These are phyloP conservation scores for Lasioglossum leucozonium DNA, from an alignment of 2,888 invertebrate species.

Conservation along the genomic window DNA sequence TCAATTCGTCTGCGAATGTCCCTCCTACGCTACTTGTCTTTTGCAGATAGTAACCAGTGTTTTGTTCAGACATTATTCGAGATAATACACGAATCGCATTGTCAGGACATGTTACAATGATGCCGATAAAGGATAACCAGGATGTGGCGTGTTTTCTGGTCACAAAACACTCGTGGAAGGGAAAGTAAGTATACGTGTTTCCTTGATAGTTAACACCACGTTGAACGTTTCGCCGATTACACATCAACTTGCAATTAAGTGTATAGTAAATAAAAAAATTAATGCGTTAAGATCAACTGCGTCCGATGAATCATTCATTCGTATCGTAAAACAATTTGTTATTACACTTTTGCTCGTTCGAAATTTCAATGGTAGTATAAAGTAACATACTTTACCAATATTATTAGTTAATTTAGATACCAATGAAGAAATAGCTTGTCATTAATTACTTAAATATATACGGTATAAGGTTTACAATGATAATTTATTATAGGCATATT, in stretches of 20 bases:
- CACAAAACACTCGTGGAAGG: conserved; percentile 99
- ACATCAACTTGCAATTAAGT: not conserved
- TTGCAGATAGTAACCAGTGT: conserved; percentile 67
- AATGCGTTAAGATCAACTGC: not conserved
- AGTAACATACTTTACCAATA: conserved; percentile 10
- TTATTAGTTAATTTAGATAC: not conserved
- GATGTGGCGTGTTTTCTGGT: conserved; percentile 99
- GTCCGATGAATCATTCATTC: not conserved
- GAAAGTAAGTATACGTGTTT: conserved; percentile 89
- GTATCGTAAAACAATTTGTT: conserved; percentile 1
- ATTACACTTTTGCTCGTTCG: not conserved
- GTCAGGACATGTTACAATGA: conserved; percentile 89
- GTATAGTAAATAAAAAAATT: not conserved
- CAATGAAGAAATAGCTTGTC: not conserved
- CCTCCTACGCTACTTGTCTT: conserved; percentile 61
- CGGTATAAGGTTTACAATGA: not conserved
- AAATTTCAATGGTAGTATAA: not conserved
- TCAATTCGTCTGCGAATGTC: conserved; percentile 62
- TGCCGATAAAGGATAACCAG: conserved; percentile 95
- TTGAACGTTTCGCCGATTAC: conserved; percentile 1
- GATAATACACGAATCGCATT: conserved; percentile 65
- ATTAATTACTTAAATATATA: not conserved
- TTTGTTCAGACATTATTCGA: conserved; percentile 60
- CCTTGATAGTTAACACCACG: conserved; percentile 1
- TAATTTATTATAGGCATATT: not conserved